A percentile compares a stretch with the other conserved stretches of the same genome.
Conservation (phyloP, 2,113 vertebrate species). For the Microtus ochrogaster region DNA sequence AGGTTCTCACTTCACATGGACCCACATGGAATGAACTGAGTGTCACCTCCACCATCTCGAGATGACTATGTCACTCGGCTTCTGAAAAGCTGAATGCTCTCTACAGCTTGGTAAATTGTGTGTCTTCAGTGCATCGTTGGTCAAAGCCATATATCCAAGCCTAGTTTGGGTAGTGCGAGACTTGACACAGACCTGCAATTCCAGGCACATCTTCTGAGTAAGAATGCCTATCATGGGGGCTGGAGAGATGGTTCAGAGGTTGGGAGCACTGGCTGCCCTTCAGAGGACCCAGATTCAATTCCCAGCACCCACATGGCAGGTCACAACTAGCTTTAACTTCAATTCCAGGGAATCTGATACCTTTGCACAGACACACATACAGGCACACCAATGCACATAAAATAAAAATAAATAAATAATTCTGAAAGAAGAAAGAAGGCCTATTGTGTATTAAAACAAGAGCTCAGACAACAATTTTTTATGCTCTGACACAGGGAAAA, state of each 20-base stretch:
- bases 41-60: background rate
- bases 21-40: background rate
- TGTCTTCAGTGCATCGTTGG: background rate
- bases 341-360: background rate
- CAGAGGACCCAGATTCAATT: background rate
- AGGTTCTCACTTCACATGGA: background rate
- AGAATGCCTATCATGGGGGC: background rate
- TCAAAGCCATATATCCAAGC: constrained; percentile 34
- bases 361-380: background rate
- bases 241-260: background rate
- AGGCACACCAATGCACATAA: background rate
- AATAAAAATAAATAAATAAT: background rate
- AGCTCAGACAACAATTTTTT: background rate
- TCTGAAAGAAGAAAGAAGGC: too few species aligned
- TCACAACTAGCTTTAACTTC: background rate
- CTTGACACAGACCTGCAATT: constrained; percentile 73
- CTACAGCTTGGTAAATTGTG: background rate
- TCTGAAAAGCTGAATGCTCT: background rate
- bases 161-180: constrained; percentile 14
- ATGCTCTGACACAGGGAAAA: too few species aligned
- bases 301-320: background rate
- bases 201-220: constrained; percentile 57
- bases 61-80: background rate
- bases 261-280: background rate
- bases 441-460: background rate